Conservation (phyloP, 2,113 vertebrate genomes). For the Chauna torquata region DNA sequence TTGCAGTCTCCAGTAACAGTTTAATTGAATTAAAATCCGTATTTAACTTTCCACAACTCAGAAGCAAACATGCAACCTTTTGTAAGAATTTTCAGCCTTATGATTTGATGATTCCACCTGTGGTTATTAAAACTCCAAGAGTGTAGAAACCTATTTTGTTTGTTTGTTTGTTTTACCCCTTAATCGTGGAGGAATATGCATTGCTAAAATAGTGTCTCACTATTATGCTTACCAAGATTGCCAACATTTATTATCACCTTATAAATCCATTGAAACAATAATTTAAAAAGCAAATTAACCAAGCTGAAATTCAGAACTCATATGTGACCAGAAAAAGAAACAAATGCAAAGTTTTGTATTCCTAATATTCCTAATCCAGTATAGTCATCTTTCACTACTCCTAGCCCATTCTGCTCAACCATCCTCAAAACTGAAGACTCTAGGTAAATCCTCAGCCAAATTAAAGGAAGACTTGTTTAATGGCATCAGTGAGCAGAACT, state of each 20-base stretch:
- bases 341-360: not conserved
- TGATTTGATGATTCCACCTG: not conserved
- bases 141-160: accelerated
- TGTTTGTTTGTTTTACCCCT: not conserved
- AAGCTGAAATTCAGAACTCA: not conserved
- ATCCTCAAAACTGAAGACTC: not conserved
- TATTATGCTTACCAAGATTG: not conserved
- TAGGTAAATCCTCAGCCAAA: not conserved
- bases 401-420: not conserved
- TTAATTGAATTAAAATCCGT: not conserved
- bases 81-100: not conserved
- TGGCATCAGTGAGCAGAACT: not conserved
- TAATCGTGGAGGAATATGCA: not conserved
- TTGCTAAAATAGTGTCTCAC: not conserved
- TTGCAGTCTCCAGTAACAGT: not conserved
- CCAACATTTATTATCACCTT: not conserved
- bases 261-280: not conserved
- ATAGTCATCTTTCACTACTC: not conserved
- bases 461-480: not conserved
- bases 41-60: not conserved
- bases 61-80: not conserved
- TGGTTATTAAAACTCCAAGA: not conserved
- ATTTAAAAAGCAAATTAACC: not conserved
- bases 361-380: not conserved
- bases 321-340: not conserved